Evolutionary conservation across 2,797 vertebrate genomes (phyloP).

Genomic region (Anguilla pacifica): DNA sequence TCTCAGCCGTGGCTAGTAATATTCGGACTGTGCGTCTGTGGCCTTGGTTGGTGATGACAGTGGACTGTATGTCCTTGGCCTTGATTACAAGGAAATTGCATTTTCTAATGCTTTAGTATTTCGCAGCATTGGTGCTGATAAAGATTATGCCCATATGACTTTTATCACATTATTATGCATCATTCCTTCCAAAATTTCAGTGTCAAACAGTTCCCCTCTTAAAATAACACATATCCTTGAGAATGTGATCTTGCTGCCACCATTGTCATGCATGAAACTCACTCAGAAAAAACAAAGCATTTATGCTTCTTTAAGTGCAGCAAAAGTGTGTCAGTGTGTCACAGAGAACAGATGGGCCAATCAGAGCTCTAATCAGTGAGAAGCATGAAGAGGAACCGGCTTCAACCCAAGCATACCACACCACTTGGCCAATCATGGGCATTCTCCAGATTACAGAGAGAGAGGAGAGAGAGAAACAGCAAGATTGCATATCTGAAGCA

Average conservation of each 20-base stretch:
- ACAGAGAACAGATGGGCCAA: neutral
- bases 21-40: too few species aligned
- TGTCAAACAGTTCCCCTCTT: neutral
- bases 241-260: neutral
- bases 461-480: neutral
- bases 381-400: neutral
- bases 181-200: neutral
- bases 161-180: neutral
- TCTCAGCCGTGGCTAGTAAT: too few species aligned
- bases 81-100: too few species aligned
- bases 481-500: neutral
- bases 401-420: neutral
- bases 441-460: neutral
- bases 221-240: neutral
- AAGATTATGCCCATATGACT: too few species aligned
- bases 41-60: too few species aligned
- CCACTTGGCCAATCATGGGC: neutral
- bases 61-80: too few species aligned
- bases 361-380: neutral
- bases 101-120: too few species aligned
- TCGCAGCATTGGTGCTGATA: too few species aligned
- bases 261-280: neutral
- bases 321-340: conserved; percentile 3
- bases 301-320: conserved; percentile 6
- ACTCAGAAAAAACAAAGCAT: neutral